phyloP scores from a whole-genome alignment of 2,888 invertebrate species.

The Chrysina gloriosa region DNA sequence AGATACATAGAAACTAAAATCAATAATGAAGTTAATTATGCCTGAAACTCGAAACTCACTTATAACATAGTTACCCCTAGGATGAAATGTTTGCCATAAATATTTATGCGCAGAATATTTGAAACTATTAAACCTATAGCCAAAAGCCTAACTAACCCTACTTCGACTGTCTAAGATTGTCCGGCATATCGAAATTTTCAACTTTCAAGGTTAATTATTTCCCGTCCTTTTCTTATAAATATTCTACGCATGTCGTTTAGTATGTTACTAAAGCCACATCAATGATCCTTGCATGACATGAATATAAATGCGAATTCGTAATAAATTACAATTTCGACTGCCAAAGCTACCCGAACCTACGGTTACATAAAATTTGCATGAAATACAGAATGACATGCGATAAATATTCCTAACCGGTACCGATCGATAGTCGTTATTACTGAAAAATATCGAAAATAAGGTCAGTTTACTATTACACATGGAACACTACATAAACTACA shows the following conservation, averaged over 20 bases:
- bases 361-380: neutral
- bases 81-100: too few relatives aligned
- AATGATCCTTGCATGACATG: neutral
- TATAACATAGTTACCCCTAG: too few relatives aligned
- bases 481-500: too few relatives aligned
- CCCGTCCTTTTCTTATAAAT: constrained; percentile 6
- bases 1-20: constrained; percentile 20
- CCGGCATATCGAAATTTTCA: neutral
- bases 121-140: too few relatives aligned
- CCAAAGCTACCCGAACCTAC: neutral
- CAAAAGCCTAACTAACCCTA: too few relatives aligned
- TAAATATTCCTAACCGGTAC: neutral
- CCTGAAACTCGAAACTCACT: too few relatives aligned
- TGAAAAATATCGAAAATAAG: neutral
- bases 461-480: too few relatives aligned
- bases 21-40: constrained; percentile 7
- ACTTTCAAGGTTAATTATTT: neutral
- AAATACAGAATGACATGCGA: neutral
- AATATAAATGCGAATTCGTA: neutral
- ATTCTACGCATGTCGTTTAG: neutral
- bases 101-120: too few relatives aligned
- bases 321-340: neutral
- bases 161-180: too few relatives aligned
- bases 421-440: neutral
- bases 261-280: neutral